Evolutionary conservation across 2,797 vertebrate genomes (phyloP).

Genomic region (Phrynocephalus guinanensis): DNA sequence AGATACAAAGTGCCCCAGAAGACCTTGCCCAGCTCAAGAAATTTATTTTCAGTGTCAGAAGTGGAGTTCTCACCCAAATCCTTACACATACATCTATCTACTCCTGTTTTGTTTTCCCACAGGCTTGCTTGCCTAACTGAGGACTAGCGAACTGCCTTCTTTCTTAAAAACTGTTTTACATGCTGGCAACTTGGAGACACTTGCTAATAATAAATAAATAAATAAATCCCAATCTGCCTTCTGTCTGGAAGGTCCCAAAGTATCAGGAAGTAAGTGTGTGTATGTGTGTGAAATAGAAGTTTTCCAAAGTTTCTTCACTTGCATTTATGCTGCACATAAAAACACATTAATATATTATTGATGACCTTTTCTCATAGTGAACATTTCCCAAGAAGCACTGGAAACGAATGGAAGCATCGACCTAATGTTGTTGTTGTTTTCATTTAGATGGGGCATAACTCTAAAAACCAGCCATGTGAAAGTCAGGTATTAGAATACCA

Average conservation of each 20-base stretch:
- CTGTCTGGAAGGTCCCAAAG: background rate
- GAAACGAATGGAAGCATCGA: background rate
- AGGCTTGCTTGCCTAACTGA: background rate
- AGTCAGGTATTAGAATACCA: background rate
- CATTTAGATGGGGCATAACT: background rate
- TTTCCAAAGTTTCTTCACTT: background rate
- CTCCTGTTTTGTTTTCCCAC: background rate
- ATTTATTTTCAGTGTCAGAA: background rate
- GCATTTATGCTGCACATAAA: background rate
- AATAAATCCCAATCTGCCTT: background rate
- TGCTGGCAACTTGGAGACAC: background rate
- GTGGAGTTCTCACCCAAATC: background rate
- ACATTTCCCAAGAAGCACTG: background rate
- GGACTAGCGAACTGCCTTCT: background rate
- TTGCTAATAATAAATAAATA: background rate
- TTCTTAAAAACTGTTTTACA: background rate
- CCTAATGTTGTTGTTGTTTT: background rate
- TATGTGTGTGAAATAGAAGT: background rate
- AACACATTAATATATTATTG: background rate
- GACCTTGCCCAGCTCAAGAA: background rate
- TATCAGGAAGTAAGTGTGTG: background rate
- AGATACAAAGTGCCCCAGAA: background rate
- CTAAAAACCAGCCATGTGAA: background rate
- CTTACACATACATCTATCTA: background rate
- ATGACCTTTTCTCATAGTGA: slow-evolving; percentile 5